Evolutionary conservation across 1,140 invertebrate genomes (phyloP).

Genomic region (Augochlora pura): DNA sequence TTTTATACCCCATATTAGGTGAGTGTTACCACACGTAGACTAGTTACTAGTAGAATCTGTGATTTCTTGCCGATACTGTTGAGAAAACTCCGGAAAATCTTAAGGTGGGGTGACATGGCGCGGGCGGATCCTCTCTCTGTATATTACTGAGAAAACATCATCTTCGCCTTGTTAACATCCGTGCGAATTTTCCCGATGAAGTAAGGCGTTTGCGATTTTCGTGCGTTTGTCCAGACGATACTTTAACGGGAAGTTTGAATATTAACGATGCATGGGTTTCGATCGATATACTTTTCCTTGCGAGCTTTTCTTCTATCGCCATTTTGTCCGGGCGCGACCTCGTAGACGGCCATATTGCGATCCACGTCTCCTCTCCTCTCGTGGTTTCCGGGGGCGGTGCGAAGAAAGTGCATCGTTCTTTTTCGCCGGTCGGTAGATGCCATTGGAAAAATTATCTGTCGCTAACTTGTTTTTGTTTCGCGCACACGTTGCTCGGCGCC

Average conservation of each 20-base stretch:
- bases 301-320: conserved; percentile 68
- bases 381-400: conserved; percentile 65
- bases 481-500: conserved; percentile 38
- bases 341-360: conserved; percentile 74
- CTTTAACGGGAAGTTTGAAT: conserved; percentile 41
- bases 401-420: conserved; percentile 39
- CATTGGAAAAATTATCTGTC: conserved; percentile 57
- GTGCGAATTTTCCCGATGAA: conserved; percentile 25
- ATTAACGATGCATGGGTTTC: conserved; percentile 8
- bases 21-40: conserved; percentile 58
- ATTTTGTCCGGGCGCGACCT: conserved; percentile 75
- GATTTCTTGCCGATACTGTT: not conserved
- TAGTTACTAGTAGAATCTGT: not conserved
- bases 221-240: conserved; percentile 37
- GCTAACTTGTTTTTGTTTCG: conserved; percentile 61
- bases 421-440: conserved; percentile 28
- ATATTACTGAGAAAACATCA: conserved; percentile 15
- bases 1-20: conserved; percentile 70
- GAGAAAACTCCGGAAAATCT: conserved; percentile 31
- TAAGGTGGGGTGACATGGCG: conserved; percentile 39
- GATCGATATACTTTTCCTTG: conserved; percentile 47
- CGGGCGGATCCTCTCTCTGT: conserved; percentile 51
- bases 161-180: not conserved
- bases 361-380: conserved; percentile 62
- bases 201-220: conserved; percentile 48